Evolutionary conservation across 2,888 invertebrate species (phyloP), one percentile per base, ranked within the genome.

Genomic region (Trichopria drosophilae): DNA sequence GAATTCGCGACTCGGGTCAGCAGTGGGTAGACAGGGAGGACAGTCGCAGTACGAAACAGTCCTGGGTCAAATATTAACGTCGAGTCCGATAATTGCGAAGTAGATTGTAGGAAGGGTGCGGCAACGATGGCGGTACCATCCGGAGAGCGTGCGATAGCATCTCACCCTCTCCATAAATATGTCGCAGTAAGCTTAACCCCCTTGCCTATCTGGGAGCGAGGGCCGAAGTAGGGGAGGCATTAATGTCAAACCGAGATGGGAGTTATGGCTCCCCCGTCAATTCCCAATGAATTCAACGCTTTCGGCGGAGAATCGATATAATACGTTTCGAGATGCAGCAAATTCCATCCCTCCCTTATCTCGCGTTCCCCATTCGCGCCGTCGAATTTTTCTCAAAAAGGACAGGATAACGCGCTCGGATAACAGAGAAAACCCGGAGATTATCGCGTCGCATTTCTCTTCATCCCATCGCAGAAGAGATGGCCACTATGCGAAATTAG

Each of bases 201-300:
- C 72, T 69, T 69, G 73, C 72, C 73, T 75, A 75, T 75, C 74
- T 73, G 42, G 39, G 39, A 40, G 63, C 66, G 69, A 64, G 59
- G 61, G 59, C 63, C 67, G 70, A 69, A 69, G 71, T 68, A 66
- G 71, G 70, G 73, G 72, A 67, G 67, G 73, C 75, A 75, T 75
- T 75, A 75, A 74, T 66, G 75, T 75, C 75, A 74, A 74, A 73
- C 67, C 67, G 68, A 72, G 72, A 75, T 69, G 72, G 68, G 66
- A 75, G 71, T 75, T 75, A 75, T 75, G 71, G 75, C 72, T 75
- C 75, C 75, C 75, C 72, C 75, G 75, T 75, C 75, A 75, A 73
- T 75, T 75, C 71, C 71, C 72, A 73, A 75, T 70, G 75, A 75
- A 73, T 75, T 75, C 74, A 73, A 69, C 74, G 69, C 73, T 75